Percentiles rank a stretch among this genome's conserved stretches.
These are phyloP conservation scores for Grammomys dolichurus DNA, from an alignment of 2,113 vertebrate species.

Conservation along the genomic window DNA sequence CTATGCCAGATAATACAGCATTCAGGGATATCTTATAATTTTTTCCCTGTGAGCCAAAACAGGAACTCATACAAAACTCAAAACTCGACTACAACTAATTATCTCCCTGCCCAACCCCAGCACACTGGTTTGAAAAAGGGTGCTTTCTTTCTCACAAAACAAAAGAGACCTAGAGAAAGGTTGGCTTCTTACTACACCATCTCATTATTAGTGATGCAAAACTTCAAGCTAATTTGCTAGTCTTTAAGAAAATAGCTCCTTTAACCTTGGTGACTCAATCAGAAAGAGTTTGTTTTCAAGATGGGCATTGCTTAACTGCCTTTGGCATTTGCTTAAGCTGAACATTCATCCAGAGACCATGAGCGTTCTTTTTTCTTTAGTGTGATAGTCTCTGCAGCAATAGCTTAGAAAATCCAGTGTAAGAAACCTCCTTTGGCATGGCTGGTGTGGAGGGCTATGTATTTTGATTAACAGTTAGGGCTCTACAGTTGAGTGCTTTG, in stretches of 20 bases:
- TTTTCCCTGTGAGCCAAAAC: neutral
- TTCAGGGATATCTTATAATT: neutral
- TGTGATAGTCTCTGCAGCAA: neutral
- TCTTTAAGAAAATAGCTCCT: slow-evolving; percentile 27
- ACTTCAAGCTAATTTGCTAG: slow-evolving; percentile 25
- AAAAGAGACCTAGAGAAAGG: slow-evolving; percentile 6
- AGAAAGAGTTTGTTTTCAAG: slow-evolving; percentile 44
- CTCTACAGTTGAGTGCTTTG: neutral
- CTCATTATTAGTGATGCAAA: slow-evolving; percentile 40
- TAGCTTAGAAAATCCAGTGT: neutral
- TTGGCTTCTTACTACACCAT: neutral
- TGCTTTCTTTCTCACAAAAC: slow-evolving; percentile 8
- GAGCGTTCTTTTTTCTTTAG: neutral
- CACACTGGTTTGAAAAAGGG: neutral
- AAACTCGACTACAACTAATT: neutral
- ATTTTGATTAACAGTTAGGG: neutral
- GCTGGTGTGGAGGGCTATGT: neutral
- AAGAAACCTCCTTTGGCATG: neutral
- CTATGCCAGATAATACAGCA: neutral
- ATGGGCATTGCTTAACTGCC: neutral
- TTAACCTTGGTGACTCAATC: slow-evolving; percentile 51
- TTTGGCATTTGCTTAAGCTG: slow-evolving; percentile 19
- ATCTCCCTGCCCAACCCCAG: neutral
- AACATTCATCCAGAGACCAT: neutral
- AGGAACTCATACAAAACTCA: neutral